Evolutionary conservation across 2,888 invertebrate genomes (phyloP), one percentile per base, ranked within the genome.

Genomic region (Nymphalis c-album): DNA sequence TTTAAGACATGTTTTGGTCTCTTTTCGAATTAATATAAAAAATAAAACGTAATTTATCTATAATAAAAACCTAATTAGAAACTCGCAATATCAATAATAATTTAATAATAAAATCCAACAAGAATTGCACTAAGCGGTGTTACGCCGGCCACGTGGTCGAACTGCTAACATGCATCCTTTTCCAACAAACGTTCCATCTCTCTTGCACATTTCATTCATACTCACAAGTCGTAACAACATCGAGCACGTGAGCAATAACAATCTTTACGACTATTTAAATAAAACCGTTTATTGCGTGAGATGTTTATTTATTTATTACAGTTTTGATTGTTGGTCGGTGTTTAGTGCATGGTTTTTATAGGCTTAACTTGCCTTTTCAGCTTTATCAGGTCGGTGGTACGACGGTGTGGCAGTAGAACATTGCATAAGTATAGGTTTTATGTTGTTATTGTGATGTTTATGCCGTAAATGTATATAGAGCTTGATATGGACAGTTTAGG

Each of bases 271-370:
- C 75, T 73, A 74, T 88, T 81, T 83, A 84, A 87, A 91, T 91
- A 91, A 91, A 91, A 91, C 80, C 83, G 85, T 90, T 88, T 91
- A 89, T 91, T 88, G 90, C 77, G 82, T 90, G 87, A 79, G 83
- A 83, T 84, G 75, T 89, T 87, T 90, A 86, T 90, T 89, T 89
- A 90, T 92, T 90, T 91, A 87, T 80, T 83, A 84, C 88, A 76
- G 79, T 91, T 90, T 88, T 84, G 85, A 87, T 83, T 85, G 86
- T 85, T 80, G 17, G 80, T 77, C 79, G 79, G 85, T 84, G 90
- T 92, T 92, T 93, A 92, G 92, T 90, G 92, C 91, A 90, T 90
- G 91, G 89, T 90, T 92, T 93, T 93, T 93, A 90, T 90, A 90
- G 89, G 91, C 90, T 87, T 88, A 87, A 91, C 87, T 88, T 90